phyloP scores from a whole-genome alignment of 30 jellyfish, hydroid and myxozoan genomes.

The Aurelia aurita complex sp. Pacific region DNA sequence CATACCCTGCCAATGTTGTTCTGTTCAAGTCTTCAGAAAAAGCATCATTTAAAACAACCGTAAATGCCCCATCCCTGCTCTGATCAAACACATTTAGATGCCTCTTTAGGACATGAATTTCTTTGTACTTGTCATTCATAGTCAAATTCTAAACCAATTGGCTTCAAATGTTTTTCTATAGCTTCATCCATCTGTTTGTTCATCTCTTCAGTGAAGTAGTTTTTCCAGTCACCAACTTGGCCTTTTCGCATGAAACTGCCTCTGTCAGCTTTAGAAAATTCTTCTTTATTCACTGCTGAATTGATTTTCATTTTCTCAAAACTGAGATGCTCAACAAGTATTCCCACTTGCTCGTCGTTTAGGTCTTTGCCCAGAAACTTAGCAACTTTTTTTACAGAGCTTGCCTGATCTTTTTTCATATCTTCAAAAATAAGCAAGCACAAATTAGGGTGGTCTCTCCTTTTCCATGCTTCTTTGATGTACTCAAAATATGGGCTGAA shows the following conservation, averaged over 20 bases:
- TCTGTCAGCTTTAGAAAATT: slow-evolving; percentile 7
- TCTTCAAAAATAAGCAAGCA: slow-evolving; percentile 31
- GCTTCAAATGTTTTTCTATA: not conserved
- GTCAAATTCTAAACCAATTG: slow-evolving; percentile 15
- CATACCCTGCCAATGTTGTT: too few species aligned
- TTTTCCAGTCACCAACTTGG: slow-evolving; percentile 62
- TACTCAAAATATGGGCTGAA: slow-evolving; percentile 29
- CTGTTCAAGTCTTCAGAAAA: too few species aligned
- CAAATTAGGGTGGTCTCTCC: slow-evolving; percentile 31
- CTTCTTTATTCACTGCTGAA: slow-evolving; percentile 12
- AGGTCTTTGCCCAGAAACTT: slow-evolving; percentile 24
- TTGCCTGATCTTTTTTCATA: slow-evolving; percentile 29
- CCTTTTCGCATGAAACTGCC: slow-evolving; percentile 53
- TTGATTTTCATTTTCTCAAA: slow-evolving; percentile 34
- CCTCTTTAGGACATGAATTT: too few species aligned
- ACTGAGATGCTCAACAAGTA: slow-evolving; percentile 24
- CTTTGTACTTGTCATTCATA: not conserved
- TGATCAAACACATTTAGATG: too few species aligned
- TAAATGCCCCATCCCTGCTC: too few species aligned
- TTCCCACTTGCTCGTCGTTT: slow-evolving; percentile 16
- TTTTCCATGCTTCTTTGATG: slow-evolving; percentile 41
- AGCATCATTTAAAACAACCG: too few species aligned
- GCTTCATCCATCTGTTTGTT: slow-evolving; percentile 25
- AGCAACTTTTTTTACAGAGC: slow-evolving; percentile 22
- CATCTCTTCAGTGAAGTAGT: slow-evolving; percentile 58